Evolutionary conservation across 2,888 invertebrate species (phyloP).

Genomic region (Drosophila koepferae): DNA sequence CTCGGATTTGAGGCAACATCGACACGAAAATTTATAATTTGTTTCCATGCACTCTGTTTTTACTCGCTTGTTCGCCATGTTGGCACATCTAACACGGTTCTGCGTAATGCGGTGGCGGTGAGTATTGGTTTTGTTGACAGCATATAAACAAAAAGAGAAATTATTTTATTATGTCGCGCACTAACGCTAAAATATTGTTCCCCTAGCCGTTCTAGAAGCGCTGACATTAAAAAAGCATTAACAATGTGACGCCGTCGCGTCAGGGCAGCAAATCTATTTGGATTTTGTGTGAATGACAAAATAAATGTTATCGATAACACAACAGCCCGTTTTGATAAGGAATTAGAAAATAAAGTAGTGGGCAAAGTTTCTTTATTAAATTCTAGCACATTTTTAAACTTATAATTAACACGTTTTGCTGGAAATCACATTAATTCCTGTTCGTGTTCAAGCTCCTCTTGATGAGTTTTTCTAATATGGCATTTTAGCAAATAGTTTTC

Average conservation of each 20-base stretch:
- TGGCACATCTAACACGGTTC: constrained; percentile 32
- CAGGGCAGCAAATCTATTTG: constrained; percentile 23
- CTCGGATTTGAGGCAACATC: constrained; percentile 79
- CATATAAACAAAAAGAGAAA: constrained; percentile 23
- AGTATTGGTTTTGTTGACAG: constrained; percentile 8
- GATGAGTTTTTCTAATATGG: constrained; percentile 43
- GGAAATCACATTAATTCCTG: background rate
- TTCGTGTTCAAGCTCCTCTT: background rate
- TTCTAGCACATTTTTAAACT: background rate
- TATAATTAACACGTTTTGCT: background rate
- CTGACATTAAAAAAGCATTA: constrained; percentile 47
- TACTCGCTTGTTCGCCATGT: constrained; percentile 53
- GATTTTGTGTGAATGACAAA: constrained; percentile 37
- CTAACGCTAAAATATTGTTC: constrained; percentile 35
- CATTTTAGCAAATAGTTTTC: constrained; percentile 50
- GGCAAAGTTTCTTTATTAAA: background rate
- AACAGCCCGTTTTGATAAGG: background rate
- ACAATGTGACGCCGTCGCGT: constrained; percentile 45
- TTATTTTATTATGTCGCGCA: constrained; percentile 19
- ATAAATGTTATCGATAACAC: constrained; percentile 13
- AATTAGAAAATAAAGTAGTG: background rate
- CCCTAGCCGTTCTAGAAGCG: constrained; percentile 30
- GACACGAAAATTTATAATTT: constrained; percentile 75
- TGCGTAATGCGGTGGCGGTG: background rate
- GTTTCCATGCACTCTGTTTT: constrained; percentile 42